Base-by-base conservation (phyloP, 2,888 invertebrate genomes). In the Pilophorus perplexus region DNA sequence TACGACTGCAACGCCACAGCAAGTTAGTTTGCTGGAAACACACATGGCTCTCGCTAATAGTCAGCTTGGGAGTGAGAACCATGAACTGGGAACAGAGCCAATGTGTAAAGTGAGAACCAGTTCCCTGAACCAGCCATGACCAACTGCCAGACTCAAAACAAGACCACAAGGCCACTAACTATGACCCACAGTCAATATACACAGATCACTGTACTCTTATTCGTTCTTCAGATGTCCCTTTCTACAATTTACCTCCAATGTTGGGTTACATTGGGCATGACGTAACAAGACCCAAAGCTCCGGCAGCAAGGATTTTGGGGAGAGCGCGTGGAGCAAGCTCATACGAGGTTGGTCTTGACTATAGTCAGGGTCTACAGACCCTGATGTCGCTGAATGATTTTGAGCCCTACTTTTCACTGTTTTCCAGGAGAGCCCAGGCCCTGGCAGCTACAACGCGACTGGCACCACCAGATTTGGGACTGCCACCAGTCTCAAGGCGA, bases 141-240 rank as follows among this genome's bases (percentile, higher is more conserved):
- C n/a, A n/a, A n/a, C n/a, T n/a, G n/a, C n/a, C n/a, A n/a, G n/a
- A n/a, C n/a, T n/a, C n/a, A n/a, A n/a, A n/a, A n/a, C n/a, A n/a
- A n/a, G n/a, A n/a, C n/a, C n/a, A n/a, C n/a, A n/a, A n/a, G n/a
- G n/a, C n/a, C n/a, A n/a, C n/a, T n/a, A n/a, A n/a, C n/a, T n/a
- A n/a, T n/a, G n/a, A n/a, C n/a, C n/a, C n/a, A n/a, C n/a, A n/a
- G n/a, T n/a, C n/a, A n/a, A n/a, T n/a, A n/a, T n/a, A n/a, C n/a
- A n/a, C n/a, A n/a, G n/a, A n/a, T n/a, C n/a, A n/a, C n/a, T n/a
- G n/a, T n/a, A n/a, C n/a, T n/a, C n/a, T n/a, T n/a, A n/a, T n/a
- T n/a, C n/a, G n/a, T n/a, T n/a, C n/a, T 46, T 6, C 62, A 62
- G 62, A 62, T 33, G 62, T 62, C 1, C 62, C 62, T 5, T 62